Evolutionary conservation across 2,888 invertebrate genomes (phyloP), one percentile per base, ranked within the genome.

Genomic region (Meteorus colon): DNA sequence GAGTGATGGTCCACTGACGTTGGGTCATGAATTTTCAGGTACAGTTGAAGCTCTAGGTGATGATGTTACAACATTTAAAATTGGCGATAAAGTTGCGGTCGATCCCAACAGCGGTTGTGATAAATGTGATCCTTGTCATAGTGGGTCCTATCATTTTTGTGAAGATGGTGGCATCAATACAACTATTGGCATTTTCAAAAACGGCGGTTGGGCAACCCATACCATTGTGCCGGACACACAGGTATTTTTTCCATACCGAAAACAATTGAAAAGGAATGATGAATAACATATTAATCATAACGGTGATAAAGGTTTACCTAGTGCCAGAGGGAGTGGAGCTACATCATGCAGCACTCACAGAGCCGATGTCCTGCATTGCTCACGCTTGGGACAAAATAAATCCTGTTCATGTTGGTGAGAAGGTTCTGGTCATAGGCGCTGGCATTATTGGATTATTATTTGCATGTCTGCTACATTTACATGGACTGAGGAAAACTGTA

Each of bases 11-110:
- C 91, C 92, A 0, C 84, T 94, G 0, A 91, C 92, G 0, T 85
- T 94, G 3, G 95, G 95, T 0, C 95, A 95, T 77, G 95, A 95
- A 88, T 94, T 94, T 86, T 92, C 92, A 45, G 95, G 95, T 0
- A 89, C 90, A 0, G 90, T 94, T 0, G 89, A 91, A 41, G 91
- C 91, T 0, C 90, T 92, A 0, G 95, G 95, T 1, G 85, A 90
- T 19, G 88, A 89, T 0, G 92, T 94, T 2, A 89, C 80, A 1
- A 87, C 88, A 67, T 91, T 94, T 80, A 92, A 93, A 86, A 89
- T 91, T 5, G 94, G 94, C 0, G 93, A 95, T 85, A 91, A 90
- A 74, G 94, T 95, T 0, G 92, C 92, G 3, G 92, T 94, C 0
- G 94, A 95, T 83, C 94, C 95, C 0, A 94, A 94, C 86, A 90